Percentiles rank a stretch among this genome's conserved stretches.
These are phyloP conservation scores for Holothuria leucospilota DNA, from an alignment of 53 echinoderm and acorn worm genomes.

Conservation along the genomic window DNA sequence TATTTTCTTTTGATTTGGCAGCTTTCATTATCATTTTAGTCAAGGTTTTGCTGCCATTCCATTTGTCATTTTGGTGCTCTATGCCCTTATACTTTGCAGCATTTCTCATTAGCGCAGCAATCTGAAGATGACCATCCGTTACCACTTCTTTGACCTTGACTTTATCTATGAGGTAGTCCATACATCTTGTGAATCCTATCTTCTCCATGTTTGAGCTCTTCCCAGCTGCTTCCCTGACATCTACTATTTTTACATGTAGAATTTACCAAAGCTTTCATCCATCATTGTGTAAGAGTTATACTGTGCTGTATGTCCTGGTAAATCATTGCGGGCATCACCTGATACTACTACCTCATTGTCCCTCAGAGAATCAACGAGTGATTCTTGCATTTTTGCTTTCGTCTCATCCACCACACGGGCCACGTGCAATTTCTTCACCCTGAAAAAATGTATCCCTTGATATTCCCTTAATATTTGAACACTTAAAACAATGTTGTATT, in stretches of 20 bases:
- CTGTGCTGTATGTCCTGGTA: conserved; percentile 33
- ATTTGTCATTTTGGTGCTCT: conserved; percentile 45
- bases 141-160: conserved; percentile 17
- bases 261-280: conserved; percentile 38
- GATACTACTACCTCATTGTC: conserved; percentile 17
- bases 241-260: conserved; percentile 26
- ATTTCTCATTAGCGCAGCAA: conserved; percentile 37
- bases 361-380: conserved; percentile 1
- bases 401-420: no score
- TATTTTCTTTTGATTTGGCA: conserved; percentile 5
- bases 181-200: background rate
- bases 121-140: conserved; percentile 57
- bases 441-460: background rate
- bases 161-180: background rate
- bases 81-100: conserved; percentile 2
- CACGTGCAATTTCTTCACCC: no score
- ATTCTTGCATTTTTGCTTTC: background rate
- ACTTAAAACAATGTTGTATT: background rate
- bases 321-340: conserved; percentile 41
- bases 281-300: conserved; percentile 17
- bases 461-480: background rate
- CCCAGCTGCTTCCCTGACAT: conserved; percentile 35
- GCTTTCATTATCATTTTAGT: conserved; percentile 1
- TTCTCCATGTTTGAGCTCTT: conserved; percentile 36
- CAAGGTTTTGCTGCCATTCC: conserved; percentile 52